Conservation (phyloP, 2,113 vertebrate species). For the Lathamus discolor region DNA sequence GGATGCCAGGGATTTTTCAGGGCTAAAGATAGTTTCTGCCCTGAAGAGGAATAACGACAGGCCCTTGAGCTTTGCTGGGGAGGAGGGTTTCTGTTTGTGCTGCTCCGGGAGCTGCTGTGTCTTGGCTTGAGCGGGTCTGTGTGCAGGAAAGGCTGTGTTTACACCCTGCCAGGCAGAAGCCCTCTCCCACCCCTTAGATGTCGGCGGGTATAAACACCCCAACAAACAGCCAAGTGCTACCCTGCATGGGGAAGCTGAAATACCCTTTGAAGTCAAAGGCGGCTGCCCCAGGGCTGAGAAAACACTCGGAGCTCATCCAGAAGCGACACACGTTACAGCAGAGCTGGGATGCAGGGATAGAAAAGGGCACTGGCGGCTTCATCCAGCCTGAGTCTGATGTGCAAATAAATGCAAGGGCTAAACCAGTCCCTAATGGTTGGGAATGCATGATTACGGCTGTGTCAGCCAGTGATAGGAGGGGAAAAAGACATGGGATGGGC, state of each 20-base stretch:
- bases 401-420: neutral
- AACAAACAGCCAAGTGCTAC: conserved; percentile 13
- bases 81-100: neutral
- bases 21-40: neutral
- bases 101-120: neutral
- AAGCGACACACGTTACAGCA: neutral
- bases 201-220: conserved; percentile 13
- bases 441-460: accelerated
- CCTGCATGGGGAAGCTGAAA: neutral
- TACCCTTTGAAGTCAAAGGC: conserved; percentile 45
- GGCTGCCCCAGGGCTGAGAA: conserved; percentile 27
- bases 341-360: neutral
- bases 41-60: neutral
- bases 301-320: conserved; percentile 30
- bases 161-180: conserved; percentile 48
- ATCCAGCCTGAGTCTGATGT: neutral
- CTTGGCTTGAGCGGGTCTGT: neutral
- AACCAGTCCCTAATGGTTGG: neutral
- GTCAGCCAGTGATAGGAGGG: neutral
- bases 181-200: conserved; percentile 55
- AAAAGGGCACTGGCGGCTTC: neutral
- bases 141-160: conserved; percentile 39
- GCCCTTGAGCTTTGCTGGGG: neutral
- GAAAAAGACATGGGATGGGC: neutral
- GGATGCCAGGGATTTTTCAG: neutral